Evolutionary conservation across 2,888 invertebrate species (phyloP).

Genomic region (Torymus texanus): DNA sequence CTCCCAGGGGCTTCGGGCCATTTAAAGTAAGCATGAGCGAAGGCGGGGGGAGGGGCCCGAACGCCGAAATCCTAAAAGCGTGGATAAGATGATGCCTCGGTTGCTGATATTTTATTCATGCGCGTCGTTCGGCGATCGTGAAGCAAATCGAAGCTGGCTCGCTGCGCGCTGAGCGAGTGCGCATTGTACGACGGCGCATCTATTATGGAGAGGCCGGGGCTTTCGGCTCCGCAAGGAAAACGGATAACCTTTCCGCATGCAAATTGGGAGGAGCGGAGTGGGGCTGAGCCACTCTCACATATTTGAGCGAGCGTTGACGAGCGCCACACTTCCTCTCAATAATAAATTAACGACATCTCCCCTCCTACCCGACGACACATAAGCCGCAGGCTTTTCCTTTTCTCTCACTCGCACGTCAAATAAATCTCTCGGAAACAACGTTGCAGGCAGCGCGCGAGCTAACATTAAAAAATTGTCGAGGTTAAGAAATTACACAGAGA

Average conservation of each 20-base stretch:
- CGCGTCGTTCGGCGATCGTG: constrained; percentile 9
- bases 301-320: constrained; percentile 20
- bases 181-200: constrained; percentile 27
- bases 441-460: no score
- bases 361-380: background rate
- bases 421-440: no score
- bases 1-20: no score
- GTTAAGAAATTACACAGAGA: no score
- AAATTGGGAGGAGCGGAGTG: constrained; percentile 47
- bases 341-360: constrained; percentile 40
- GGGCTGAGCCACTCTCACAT: background rate
- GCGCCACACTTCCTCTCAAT: constrained; percentile 43
- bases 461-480: no score
- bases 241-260: constrained; percentile 59
- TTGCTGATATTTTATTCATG: constrained; percentile 28
- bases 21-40: no score
- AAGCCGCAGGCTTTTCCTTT: background rate
- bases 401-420: background rate
- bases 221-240: constrained; percentile 21
- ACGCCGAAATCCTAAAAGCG: constrained; percentile 39
- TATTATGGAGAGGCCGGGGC: constrained; percentile 23
- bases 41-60: background rate
- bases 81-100: constrained; percentile 9
- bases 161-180: background rate
- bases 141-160: constrained; percentile 18